phyloP scores from a whole-genome alignment of 2,888 invertebrate species.

The Caenorhabditis drosophilae region DNA sequence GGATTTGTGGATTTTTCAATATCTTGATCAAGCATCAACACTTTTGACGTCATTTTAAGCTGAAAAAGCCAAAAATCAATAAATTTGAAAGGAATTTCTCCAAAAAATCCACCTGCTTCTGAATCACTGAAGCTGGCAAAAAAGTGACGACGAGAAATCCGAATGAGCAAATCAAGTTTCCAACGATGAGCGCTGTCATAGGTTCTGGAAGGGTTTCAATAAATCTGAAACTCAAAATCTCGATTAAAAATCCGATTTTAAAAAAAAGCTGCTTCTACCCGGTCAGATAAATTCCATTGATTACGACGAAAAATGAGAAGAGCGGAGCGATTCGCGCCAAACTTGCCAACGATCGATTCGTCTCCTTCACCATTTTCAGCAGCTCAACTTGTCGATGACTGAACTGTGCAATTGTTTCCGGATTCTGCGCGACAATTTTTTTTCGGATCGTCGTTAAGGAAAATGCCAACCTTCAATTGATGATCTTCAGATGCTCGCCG shows the following conservation, averaged over 20 bases:
- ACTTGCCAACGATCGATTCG: slow-evolving; percentile 19
- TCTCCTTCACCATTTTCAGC: slow-evolving; percentile 15
- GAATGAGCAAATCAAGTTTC: slow-evolving; percentile 4
- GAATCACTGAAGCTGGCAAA: slow-evolving; percentile 14
- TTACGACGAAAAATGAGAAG: slow-evolving; percentile 34
- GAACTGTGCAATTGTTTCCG: slow-evolving; percentile 10
- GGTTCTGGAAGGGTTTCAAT: no score
- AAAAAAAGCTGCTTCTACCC: no score
- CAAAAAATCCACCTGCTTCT: slow-evolving; percentile 5
- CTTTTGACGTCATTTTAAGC: slow-evolving; percentile 3
- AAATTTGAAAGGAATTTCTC: no score
- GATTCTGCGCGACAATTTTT: no score
- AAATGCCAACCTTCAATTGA: slow-evolving; percentile 16
- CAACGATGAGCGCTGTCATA: no score
- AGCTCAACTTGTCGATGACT: slow-evolving; percentile 23
- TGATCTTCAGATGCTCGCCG: slow-evolving; percentile 20
- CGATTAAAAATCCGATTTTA: no score
- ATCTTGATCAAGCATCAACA: slow-evolving; percentile 21
- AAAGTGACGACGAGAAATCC: slow-evolving; percentile 8
- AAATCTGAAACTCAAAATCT: no score
- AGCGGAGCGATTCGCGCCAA: slow-evolving; percentile 30
- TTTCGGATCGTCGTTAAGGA: no score
- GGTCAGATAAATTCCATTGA: slow-evolving; percentile 19
- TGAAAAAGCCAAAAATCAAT: no score
- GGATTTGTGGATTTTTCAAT: slow-evolving; percentile 16